Evolutionary conservation across 2,888 invertebrate species (phyloP).

Genomic region (Acleris sparsana): DNA sequence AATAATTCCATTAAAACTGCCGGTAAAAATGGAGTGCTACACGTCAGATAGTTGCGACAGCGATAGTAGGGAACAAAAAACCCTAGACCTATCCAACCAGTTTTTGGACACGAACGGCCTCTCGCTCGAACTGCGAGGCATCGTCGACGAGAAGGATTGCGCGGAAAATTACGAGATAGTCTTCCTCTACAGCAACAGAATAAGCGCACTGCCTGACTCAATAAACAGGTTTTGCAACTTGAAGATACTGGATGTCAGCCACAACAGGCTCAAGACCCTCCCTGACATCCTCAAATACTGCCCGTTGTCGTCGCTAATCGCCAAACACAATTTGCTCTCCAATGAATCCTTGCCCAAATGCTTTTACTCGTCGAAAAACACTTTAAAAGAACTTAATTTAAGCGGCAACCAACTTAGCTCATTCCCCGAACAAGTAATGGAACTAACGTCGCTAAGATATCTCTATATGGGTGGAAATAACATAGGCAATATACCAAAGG

Average conservation of each 20-base stretch:
- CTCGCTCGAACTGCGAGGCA: constrained; percentile 82
- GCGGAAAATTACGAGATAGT: constrained; percentile 87
- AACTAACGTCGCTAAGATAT: constrained; percentile 89
- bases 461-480: constrained; percentile 96
- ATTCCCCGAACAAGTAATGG: constrained; percentile 94
- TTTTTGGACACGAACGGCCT: constrained; percentile 84
- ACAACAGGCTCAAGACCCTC: constrained; percentile 90
- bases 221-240: constrained; percentile 88
- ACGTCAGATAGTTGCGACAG: constrained; percentile 93
- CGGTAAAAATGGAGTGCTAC: constrained; percentile 87
- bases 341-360: constrained; percentile 95
- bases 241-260: constrained; percentile 92
- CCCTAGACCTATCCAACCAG: constrained; percentile 85
- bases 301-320: constrained; percentile 90
- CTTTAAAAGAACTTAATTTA: constrained; percentile 94
- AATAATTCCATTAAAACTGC: constrained; percentile 15
- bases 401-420: constrained; percentile 94
- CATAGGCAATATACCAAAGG: constrained; percentile 90
- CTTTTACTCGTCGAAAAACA: constrained; percentile 85
- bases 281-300: constrained; percentile 91
- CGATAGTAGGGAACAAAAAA: constrained; percentile 87
- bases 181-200: constrained; percentile 93
- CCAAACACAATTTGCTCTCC: constrained; percentile 94
- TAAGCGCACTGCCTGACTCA: constrained; percentile 87
- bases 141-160: constrained; percentile 84